phyloP scores from a whole-genome alignment of 2,888 invertebrate species.

The Xestia xanthographa region DNA sequence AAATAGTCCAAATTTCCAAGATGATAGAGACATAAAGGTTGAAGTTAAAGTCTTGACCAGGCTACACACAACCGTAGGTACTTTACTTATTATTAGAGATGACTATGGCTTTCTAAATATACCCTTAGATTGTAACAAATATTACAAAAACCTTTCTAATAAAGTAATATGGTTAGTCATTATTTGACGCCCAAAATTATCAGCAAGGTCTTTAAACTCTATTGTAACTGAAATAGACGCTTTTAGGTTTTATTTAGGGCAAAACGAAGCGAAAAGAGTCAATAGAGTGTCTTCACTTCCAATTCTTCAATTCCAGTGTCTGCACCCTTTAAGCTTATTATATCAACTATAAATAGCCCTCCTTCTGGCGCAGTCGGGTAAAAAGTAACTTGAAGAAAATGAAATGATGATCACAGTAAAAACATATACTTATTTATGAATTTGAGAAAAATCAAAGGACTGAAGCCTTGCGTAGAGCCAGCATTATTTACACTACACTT shows the following conservation, averaged over 20 bases:
- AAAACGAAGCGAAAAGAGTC: neutral
- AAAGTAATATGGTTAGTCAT: slow-evolving; percentile 33
- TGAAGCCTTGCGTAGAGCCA: neutral
- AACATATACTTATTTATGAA: neutral
- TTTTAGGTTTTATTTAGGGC: slow-evolving; percentile 13
- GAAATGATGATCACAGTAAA: neutral
- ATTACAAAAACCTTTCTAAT: slow-evolving; percentile 11
- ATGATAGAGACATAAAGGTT: neutral
- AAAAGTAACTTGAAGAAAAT: neutral
- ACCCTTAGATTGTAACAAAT: slow-evolving; percentile 1
- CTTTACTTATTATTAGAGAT: slow-evolving; percentile 16
- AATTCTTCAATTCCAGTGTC: neutral
- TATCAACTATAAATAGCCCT: too few species aligned
- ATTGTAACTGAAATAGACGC: slow-evolving; percentile 30
- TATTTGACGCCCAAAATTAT: slow-evolving; percentile 27
- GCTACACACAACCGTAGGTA: neutral
- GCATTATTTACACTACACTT: neutral
- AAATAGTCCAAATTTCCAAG: neutral
- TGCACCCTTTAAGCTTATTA: neutral
- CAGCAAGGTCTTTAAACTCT: slow-evolving; percentile 27
- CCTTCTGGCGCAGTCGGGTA: too few species aligned
- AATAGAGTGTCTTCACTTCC: too few species aligned
- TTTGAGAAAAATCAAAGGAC: neutral
- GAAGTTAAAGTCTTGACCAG: neutral
- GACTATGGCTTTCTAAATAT: slow-evolving; percentile 16